Evolutionary conservation across 1,140 invertebrate species (phyloP), one percentile per base, ranked within the genome.

Genomic region (Venturia canescens): DNA sequence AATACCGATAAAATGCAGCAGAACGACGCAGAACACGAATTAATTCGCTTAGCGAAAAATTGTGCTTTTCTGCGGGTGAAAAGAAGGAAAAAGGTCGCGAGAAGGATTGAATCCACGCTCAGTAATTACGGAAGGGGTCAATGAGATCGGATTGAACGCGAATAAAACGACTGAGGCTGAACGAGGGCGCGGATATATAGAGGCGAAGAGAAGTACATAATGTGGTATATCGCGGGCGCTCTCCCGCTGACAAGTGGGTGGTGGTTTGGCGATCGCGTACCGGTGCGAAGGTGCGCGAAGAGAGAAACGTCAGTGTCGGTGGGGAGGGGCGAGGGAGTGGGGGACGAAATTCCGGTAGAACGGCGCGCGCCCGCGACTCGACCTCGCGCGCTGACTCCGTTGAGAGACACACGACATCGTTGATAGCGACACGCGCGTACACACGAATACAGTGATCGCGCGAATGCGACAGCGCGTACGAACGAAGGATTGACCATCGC

Each of bases 191-290:
- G 60, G 23, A 63, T 57, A 57, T 23, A 63, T 53, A 53, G 18
- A 53, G 50, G n/a, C 16, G 60, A 57, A 13, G 60, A 63, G 60
- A 27, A 63, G 60, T 63, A 63, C 60, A 63, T 63, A 63, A 63
- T 63, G 60, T 23, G 60, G 60, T 63, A 63, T 63, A 63, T 63
- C 60, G 60, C 60, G 23, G 23, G 23, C 60, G 60, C 60, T 63
- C 60, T 63, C 60, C 60, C 60, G 60, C 60, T 63, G 60, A 63
- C 60, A 63, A 63, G 60, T 63, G 60, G 60, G 60, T 63, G 60
- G 60, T 23, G 60, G 60, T 63, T 63, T 63, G 11, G 60, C 60
- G 60, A 63, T 63, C 60, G 60, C 23, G 21, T 63, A 63, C 60
- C 60, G 60, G 60, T 63, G 60, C 60, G 23, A 63, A 63, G 60